phyloP scores from a whole-genome alignment of 2,888 invertebrate genomes.

The Molorchus minor region DNA sequence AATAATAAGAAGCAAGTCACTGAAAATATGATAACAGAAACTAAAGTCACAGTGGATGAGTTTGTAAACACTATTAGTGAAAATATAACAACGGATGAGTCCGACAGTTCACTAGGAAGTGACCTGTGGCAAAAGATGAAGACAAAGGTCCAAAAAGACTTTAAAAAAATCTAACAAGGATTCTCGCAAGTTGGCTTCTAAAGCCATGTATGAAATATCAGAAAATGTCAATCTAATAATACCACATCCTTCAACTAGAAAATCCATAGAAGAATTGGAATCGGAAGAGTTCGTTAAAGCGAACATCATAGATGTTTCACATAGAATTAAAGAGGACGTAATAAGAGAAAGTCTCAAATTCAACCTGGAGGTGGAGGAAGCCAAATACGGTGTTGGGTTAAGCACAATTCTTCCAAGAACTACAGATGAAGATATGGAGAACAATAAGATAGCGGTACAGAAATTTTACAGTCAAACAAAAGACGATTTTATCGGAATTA shows the following conservation, averaged over 20 bases:
- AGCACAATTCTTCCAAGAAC: not conserved
- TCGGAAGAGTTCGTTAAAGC: constrained; percentile 17
- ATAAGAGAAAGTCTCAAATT: not conserved
- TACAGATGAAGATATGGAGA: not conserved
- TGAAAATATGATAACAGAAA: not conserved
- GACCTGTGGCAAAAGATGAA: not conserved
- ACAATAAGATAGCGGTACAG: not conserved
- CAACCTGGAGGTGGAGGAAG: not conserved
- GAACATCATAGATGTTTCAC: constrained; percentile 7
- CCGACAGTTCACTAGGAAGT: not conserved
- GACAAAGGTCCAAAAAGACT: not conserved
- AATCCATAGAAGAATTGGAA: constrained; percentile 17
- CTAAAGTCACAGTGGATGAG: not conserved
- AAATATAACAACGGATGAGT: not conserved
- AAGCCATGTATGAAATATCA: constrained; percentile 9
- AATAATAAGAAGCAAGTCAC: not conserved
- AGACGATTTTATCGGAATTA: constrained; percentile 7
- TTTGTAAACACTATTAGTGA: not conserved
- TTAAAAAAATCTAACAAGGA: not conserved
- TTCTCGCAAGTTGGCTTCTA: not conserved
- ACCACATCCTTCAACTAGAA: constrained; percentile 10
- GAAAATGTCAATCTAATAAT: constrained; percentile 15
- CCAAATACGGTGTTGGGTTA: constrained; percentile 5
- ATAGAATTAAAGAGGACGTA: constrained; percentile 14
- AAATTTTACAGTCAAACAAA: constrained; percentile 1